phyloP scores from a whole-genome alignment of 2,888 invertebrate genomes.

The Dendrolimus houi region DNA sequence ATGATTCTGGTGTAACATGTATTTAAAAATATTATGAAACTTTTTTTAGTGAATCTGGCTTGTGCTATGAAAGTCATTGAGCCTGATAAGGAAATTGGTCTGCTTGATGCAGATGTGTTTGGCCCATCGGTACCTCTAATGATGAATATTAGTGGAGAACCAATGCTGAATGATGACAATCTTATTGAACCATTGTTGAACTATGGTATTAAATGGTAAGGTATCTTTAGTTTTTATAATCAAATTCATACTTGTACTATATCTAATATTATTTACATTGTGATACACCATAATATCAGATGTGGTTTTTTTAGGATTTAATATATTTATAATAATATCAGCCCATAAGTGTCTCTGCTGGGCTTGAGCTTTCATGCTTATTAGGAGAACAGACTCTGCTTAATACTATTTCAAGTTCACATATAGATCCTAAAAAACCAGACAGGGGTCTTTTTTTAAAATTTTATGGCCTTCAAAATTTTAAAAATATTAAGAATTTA shows the following conservation, averaged over 20 bases:
- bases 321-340: too few species aligned
- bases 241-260: background rate
- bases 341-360: too few species aligned
- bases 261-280: background rate
- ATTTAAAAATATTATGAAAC: too few species aligned
- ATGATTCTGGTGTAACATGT: too few species aligned
- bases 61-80: conserved; percentile 82
- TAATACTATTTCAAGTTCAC: too few species aligned
- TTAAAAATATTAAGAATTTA: too few species aligned
- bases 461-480: too few species aligned
- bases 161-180: conserved; percentile 85
- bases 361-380: too few species aligned
- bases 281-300: background rate
- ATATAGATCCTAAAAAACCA: too few species aligned
- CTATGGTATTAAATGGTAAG: conserved; percentile 94
- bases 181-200: conserved; percentile 92
- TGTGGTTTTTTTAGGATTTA: too few species aligned
- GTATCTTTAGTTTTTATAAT: background rate
- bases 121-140: conserved; percentile 95
- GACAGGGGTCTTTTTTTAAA: too few species aligned
- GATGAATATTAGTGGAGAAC: conserved; percentile 94
- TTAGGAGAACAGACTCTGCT: too few species aligned
- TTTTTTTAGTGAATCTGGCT: conserved; percentile 86
- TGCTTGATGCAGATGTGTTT: conserved; percentile 96
- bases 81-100: conserved; percentile 83